Evolutionary conservation across 1,140 invertebrate genomes (phyloP), one percentile per base, ranked within the genome.

Genomic region (Drosophila burlai): DNA sequence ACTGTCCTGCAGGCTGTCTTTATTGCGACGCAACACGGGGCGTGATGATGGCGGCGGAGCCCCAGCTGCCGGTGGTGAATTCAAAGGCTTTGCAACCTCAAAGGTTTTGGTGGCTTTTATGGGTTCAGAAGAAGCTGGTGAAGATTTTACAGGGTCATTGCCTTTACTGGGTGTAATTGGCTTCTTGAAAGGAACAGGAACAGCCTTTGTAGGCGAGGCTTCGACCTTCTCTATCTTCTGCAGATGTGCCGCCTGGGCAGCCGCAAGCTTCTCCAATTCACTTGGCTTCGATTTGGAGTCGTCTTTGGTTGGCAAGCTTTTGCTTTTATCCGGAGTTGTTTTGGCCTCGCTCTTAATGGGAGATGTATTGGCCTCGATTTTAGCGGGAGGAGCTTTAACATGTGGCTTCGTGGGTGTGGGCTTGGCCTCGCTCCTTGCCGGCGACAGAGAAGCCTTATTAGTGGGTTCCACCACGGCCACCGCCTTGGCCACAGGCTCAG

Each of bases 381-480:
- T 50, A 15, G 29, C 15, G 8, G 54, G 38, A 36, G 54, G 42
- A 6, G 36, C 2, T 21, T 72, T 72, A 4, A 21, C 18, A 10
- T 62, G 45, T 18, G 7, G 5, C 49, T 67, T 67, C 16, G 26
- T 40, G 8, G 45, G 36, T 21, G 16, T 34, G 18, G 31, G 31
- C 63, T 68, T 68, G 38, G 31, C 29, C 38, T 73, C 69, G 4
- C 8, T 11, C 46, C 68, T 91, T 10, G 80, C 73, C 0, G 82
- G 69, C 4, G 83, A 86, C 21, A 85, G 29, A 11, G 49, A 64
- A 42, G 71, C 67, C 9, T 81, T 80, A n/a, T 76, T 68, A 11
- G 83, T 85, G 29, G 85, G 78, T 18, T 84, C 81, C 6, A 81
- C 85, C 46, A 89, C 85, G n/a, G 85, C 81, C 13, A 81, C 73